phyloP scores from a whole-genome alignment of 2,113 vertebrate genomes.

The Steatornis caripensis region DNA sequence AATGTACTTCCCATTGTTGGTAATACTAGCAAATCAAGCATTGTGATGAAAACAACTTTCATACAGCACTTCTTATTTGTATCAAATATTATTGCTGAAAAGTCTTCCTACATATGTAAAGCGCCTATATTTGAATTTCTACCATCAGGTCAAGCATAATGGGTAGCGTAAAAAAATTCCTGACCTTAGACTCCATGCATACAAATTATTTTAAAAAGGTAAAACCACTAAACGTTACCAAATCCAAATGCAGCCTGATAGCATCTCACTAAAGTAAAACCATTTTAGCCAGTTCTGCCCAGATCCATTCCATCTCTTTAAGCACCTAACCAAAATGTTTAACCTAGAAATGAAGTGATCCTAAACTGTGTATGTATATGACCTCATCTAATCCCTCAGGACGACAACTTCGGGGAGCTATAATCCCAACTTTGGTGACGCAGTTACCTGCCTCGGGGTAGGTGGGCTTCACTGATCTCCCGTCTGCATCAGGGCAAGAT shows the following conservation, averaged over 20 bases:
- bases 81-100: neutral
- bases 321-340: too few species aligned
- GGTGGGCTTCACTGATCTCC: neutral
- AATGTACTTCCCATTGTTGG: neutral
- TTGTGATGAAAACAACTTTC: neutral
- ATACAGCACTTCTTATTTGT: neutral
- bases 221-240: neutral
- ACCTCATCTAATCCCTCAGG: neutral
- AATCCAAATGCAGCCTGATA: neutral
- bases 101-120: rapidly evolving
- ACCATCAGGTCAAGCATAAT: neutral
- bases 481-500: neutral
- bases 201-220: neutral
- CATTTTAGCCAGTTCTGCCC: neutral
- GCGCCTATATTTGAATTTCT: neutral
- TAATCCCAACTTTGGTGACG: neutral
- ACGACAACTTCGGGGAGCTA: neutral
- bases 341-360: too few species aligned
- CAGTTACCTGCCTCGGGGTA: neutral
- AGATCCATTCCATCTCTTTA: too few species aligned
- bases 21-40: neutral
- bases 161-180: neutral
- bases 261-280: neutral
- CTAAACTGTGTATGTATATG: too few species aligned
- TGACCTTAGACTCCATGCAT: neutral